These are phyloP conservation scores for Dunckerocampus dactyliophorus DNA, from an alignment of 2,113 vertebrate genomes.

Conservation along the genomic window DNA sequence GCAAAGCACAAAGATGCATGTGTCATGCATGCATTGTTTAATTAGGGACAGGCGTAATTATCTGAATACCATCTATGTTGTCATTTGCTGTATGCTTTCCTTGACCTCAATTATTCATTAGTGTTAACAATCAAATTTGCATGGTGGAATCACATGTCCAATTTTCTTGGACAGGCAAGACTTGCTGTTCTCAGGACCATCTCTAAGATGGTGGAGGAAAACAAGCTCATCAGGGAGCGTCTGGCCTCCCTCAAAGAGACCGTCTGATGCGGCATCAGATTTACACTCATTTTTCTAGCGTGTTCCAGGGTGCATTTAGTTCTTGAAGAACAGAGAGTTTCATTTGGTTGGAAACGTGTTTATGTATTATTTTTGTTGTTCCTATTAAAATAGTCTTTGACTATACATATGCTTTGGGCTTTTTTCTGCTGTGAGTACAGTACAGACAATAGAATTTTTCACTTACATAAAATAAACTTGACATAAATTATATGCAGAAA, in stretches of 20 bases:
- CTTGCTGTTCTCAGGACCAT: conserved; percentile 77
- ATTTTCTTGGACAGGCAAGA: conserved; percentile 57
- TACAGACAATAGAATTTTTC: too few relatives aligned
- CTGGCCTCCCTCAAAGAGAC: conserved; percentile 58
- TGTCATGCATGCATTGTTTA: background rate
- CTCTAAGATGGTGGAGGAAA: conserved; percentile 85
- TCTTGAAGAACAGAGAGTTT: too few relatives aligned
- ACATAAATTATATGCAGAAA: too few relatives aligned
- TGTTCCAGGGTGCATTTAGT: background rate
- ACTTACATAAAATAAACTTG: too few relatives aligned
- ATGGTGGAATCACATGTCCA: background rate
- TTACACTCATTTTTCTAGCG: background rate
- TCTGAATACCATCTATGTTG: background rate
- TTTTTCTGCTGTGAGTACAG: too few relatives aligned
- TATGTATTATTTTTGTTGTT: too few relatives aligned
- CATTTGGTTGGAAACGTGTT: too few relatives aligned
- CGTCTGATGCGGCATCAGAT: conserved; percentile 5
- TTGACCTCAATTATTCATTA: background rate
- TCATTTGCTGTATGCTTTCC: background rate
- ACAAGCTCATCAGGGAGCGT: conserved; percentile 76
- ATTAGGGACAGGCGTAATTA: background rate
- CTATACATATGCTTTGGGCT: too few relatives aligned
- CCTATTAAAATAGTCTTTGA: too few relatives aligned
- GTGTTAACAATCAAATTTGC: background rate
- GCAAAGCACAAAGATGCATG: background rate